Percentiles rank a stretch among this genome's conserved stretches.
Evolutionary conservation across 1,140 invertebrate genomes (phyloP).

Genomic region (Mylabris phalerata): DNA sequence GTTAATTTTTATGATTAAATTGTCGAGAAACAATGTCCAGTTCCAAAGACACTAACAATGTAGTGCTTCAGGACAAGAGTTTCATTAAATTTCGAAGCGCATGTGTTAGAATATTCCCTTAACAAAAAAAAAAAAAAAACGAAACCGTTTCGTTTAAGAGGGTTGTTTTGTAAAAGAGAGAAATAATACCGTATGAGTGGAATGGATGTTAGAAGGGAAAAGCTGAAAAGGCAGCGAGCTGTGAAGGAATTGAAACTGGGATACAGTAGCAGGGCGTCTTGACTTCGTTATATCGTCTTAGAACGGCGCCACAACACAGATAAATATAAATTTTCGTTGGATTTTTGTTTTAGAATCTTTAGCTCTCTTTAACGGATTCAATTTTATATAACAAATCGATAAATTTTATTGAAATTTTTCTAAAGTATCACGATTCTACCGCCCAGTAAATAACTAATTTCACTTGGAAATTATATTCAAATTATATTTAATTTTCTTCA

Average conservation of each 20-base stretch:
- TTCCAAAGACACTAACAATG: too few relatives aligned
- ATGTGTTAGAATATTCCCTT: conserved; percentile 4
- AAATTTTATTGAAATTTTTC: too few relatives aligned
- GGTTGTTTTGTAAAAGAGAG: too few relatives aligned
- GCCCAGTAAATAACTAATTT: conserved; percentile 9
- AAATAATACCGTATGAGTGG: too few relatives aligned
- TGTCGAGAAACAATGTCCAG: too few relatives aligned
- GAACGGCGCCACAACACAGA: conserved; percentile 12
- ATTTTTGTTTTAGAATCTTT: too few relatives aligned
- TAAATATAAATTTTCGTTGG: conserved; percentile 10
- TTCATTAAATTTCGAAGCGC: conserved; percentile 14
- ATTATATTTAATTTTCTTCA: conserved; percentile 17
- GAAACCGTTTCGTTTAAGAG: too few relatives aligned
- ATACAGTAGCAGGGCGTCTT: not conserved
- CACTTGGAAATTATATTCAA: conserved; percentile 15
- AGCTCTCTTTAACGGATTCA: too few relatives aligned
- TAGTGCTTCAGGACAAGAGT: not conserved
- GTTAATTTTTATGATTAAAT: too few relatives aligned
- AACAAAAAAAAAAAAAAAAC: too few relatives aligned
- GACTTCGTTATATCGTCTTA: conserved; percentile 14
- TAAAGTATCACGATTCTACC: not conserved
- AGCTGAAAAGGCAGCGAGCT: conserved; percentile 3
- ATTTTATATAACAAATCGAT: too few relatives aligned
- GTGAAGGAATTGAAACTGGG: not conserved
- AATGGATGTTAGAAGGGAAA: too few relatives aligned